These are phyloP conservation scores for Acleris emargana DNA, from an alignment of 2,888 invertebrate genomes.

Conservation along the genomic window DNA sequence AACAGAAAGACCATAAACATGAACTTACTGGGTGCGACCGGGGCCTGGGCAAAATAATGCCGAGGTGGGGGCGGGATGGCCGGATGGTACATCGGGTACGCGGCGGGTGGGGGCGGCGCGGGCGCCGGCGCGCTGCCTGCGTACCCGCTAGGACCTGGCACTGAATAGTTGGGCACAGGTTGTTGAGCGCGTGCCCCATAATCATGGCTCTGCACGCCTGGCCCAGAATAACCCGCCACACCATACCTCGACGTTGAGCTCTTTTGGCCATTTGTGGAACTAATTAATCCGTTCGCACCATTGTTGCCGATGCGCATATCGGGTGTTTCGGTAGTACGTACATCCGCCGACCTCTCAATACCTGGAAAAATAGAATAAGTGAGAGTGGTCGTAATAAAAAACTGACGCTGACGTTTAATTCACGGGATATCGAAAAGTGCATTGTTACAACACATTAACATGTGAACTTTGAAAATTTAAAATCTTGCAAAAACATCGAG, in stretches of 20 bases:
- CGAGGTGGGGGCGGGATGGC: constrained; percentile 45
- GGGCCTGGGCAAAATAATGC: constrained; percentile 40
- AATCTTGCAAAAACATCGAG: no score
- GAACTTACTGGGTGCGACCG: constrained; percentile 43
- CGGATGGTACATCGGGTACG: constrained; percentile 42
- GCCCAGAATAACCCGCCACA: constrained; percentile 6
- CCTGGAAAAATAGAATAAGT: neutral
- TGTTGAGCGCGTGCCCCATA: constrained; percentile 4
- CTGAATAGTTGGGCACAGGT: constrained; percentile 14
- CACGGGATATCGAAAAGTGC: no score
- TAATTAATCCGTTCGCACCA: constrained; percentile 13
- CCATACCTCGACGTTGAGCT: constrained; percentile 6
- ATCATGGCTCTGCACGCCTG: constrained; percentile 8
- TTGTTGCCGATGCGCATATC: constrained; percentile 9
- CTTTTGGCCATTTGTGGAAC: constrained; percentile 17
- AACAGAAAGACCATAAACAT: no score
- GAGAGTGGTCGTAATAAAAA: no score
- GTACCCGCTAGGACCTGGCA: constrained; percentile 26
- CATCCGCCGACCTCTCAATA: constrained; percentile 9
- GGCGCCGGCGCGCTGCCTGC: constrained; percentile 19
- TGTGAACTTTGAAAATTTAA: no score
- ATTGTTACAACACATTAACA: no score
- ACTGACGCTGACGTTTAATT: no score
- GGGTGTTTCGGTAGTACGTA: neutral
- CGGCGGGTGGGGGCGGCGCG: constrained; percentile 29